A percentile compares a stretch with the other conserved stretches of the same genome.
Evolutionary conservation across 1,140 invertebrate species (phyloP).

Genomic region (Micrasema longulum): DNA sequence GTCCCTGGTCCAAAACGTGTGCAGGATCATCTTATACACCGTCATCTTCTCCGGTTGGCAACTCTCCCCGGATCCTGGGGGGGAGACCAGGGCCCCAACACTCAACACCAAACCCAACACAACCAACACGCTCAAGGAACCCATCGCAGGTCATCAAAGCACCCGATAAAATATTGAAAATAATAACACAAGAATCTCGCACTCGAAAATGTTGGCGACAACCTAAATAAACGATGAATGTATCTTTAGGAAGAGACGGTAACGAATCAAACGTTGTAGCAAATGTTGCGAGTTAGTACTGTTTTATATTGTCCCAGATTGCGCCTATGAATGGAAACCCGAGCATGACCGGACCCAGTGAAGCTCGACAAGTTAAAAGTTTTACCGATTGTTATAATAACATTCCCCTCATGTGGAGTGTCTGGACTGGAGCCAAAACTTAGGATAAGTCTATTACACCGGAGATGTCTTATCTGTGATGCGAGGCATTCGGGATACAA

Average conservation of each 20-base stretch:
- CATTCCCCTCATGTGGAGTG: slow-evolving; percentile 21
- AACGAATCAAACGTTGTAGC: not conserved
- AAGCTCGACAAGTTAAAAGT: not conserved
- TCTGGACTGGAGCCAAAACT: slow-evolving; percentile 21
- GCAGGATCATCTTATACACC: slow-evolving; percentile 85
- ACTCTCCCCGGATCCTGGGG: slow-evolving; percentile 58
- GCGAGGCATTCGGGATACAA: slow-evolving; percentile 23
- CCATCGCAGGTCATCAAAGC: slow-evolving; percentile 26
- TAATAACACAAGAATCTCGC: too few species aligned
- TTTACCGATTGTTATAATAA: slow-evolving; percentile 4
- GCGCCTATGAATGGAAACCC: not conserved
- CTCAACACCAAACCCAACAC: slow-evolving; percentile 28
- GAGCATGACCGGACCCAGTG: slow-evolving; percentile 16
- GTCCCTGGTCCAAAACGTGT: slow-evolving; percentile 90
- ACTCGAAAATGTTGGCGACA: not conserved
- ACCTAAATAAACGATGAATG: not conserved
- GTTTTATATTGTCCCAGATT: slow-evolving; percentile 15
- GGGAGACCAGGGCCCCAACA: slow-evolving; percentile 34
- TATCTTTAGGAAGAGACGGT: too few species aligned
- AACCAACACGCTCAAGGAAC: slow-evolving; percentile 29
- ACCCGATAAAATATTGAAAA: too few species aligned
- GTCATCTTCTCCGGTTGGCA: slow-evolving; percentile 74
- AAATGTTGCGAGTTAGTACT: not conserved
- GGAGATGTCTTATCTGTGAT: slow-evolving; percentile 4
- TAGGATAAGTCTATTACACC: slow-evolving; percentile 30